Base-by-base conservation (phyloP, 2,113 vertebrate genomes). In the Oceanodroma tethys region DNA sequence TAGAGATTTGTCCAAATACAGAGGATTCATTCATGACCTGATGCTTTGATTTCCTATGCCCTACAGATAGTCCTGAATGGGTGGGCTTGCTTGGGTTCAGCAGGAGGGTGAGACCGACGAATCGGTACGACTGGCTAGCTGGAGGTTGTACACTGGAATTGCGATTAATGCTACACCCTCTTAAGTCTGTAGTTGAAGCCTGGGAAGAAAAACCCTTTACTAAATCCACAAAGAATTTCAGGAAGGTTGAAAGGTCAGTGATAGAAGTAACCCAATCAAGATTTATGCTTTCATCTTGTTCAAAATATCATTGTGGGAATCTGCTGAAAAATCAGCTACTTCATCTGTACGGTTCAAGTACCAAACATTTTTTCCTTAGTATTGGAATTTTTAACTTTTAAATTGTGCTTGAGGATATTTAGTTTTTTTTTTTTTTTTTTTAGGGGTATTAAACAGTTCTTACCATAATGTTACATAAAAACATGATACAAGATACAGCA, bases 111-210 rank as follows among this genome's bases (percentile, higher is more conserved):
- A 88, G 47, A 34, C 58, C 8, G 34, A 59, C 26, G 1, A 38
- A 13, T 52, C 4, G 0, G 16, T 65, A 5, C 0, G 0, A 30
- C 32, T 48, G 55, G 36, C 17, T 15, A 36, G 67, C 36, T 81
- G 68, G 43, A 74, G 38, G 43, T 34, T 81, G 32, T 70, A 21
- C 1, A 8, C 45, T 19, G 45, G 38, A 65, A 45, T 62, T 76
- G 48, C 0, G 0, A 34, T 82, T 72, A 93, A 19, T 42, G 63
- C 4, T 25, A 10, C 23, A 32, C 9, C 15, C 29, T 53, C 10
- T 55, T 43, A 55, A 59, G n/a, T 29, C 50, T n/a, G 22, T 30
- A 55, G 25, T 32, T 85, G 52, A 94, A 88, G 9, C 47, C 38
- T 87, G 55, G 67, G 23, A 86, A 81, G 25, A 87, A 62, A 60